phyloP scores from a whole-genome alignment of 2,888 invertebrate species.

The Dendrolimus pini region DNA sequence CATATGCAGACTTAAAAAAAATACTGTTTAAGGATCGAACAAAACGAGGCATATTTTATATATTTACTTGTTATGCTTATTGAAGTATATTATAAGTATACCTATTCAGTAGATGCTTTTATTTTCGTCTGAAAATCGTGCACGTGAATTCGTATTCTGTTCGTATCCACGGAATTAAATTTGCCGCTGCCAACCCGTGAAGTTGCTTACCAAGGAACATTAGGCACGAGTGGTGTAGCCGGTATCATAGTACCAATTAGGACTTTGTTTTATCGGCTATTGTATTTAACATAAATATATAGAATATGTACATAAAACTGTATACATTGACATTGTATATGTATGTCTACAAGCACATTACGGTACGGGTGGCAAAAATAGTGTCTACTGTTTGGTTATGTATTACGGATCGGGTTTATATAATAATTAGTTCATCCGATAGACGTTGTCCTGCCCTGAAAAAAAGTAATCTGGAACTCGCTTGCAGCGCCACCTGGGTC shows the following conservation, averaged over 20 bases:
- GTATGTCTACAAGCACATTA: no score
- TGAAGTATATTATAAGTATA: neutral
- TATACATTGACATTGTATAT: neutral
- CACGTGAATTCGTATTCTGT: conserved; percentile 34
- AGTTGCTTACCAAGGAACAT: conserved; percentile 23
- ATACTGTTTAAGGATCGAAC: no score
- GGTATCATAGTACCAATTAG: neutral
- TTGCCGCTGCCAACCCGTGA: conserved; percentile 30
- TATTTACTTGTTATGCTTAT: no score
- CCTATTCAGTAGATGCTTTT: neutral
- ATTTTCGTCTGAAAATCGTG: conserved; percentile 13
- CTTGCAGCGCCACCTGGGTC: no score
- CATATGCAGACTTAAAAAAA: no score
- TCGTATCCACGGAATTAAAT: conserved; percentile 35
- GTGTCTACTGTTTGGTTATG: no score
- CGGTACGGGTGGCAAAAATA: no score
- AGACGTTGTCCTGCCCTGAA: no score
- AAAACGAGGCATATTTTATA: no score
- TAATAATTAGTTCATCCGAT: no score
- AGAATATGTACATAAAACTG: neutral
- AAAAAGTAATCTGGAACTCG: no score
- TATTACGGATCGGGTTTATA: no score
- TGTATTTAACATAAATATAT: neutral
- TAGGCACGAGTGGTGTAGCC: conserved; percentile 15
- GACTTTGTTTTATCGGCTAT: neutral